These are phyloP conservation scores for Promerops cafer DNA, from an alignment of 2,113 vertebrate species.

Conservation along the genomic window DNA sequence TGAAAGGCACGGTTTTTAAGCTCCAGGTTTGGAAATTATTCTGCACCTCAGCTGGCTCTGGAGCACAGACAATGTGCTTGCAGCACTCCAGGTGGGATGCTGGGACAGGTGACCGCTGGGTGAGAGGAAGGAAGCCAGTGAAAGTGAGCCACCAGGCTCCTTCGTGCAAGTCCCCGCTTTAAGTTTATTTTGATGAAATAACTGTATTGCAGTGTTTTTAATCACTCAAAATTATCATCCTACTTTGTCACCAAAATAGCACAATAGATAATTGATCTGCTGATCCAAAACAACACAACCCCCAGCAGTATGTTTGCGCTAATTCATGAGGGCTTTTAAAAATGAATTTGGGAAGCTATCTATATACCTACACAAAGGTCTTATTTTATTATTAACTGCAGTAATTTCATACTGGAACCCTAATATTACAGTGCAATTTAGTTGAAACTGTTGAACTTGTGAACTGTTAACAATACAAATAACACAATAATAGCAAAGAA, in stretches of 20 bases:
- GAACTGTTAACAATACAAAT: conserved; percentile 52
- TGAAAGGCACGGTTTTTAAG: neutral
- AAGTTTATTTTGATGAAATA: neutral
- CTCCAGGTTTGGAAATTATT: neutral
- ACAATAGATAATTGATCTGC: conserved; percentile 29
- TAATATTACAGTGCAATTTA: conserved; percentile 47
- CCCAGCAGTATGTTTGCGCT: neutral
- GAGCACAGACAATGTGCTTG: fast-evolving
- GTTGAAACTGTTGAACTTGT: conserved; percentile 31
- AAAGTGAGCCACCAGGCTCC: neutral
- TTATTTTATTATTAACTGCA: conserved; percentile 44
- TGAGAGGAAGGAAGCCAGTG: neutral
- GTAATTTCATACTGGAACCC: conserved; percentile 15
- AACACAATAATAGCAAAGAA: conserved; percentile 19
- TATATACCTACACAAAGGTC: conserved; percentile 46
- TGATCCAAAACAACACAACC: conserved; percentile 4
- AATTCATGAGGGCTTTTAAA: neutral
- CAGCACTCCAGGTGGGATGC: fast-evolving
- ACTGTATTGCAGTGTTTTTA: neutral
- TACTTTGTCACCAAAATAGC: neutral
- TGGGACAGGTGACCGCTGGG: neutral
- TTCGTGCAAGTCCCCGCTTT: neutral
- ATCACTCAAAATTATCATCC: conserved; percentile 1
- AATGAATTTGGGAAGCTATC: conserved; percentile 46
- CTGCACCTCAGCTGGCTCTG: neutral